Evolutionary conservation across 2,888 invertebrate species (phyloP).

Genomic region (Arge pagana): DNA sequence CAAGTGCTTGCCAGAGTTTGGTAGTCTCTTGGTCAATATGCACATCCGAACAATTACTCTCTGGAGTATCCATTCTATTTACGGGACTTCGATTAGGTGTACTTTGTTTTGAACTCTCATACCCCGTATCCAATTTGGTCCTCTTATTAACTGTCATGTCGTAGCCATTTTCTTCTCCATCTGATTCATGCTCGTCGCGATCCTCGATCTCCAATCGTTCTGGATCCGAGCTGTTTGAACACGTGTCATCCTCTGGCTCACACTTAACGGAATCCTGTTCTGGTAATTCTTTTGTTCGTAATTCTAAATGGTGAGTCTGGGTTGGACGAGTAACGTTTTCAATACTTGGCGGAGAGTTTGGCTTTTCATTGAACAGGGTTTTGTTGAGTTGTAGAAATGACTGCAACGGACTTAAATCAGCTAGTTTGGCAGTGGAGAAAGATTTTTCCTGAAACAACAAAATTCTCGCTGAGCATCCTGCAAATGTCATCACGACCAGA

Average conservation of each 20-base stretch:
- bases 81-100: conserved; percentile 51
- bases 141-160: conserved; percentile 51
- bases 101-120: conserved; percentile 44
- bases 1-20: conserved; percentile 51
- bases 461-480: no score
- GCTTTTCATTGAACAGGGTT: conserved; percentile 52
- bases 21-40: conserved; percentile 52
- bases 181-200: conserved; percentile 48
- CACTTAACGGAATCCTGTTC: conserved; percentile 52
- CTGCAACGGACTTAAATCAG: conserved; percentile 49
- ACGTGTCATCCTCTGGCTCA: conserved; percentile 66
- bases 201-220: conserved; percentile 74
- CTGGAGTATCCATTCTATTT: conserved; percentile 55
- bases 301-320: conserved; percentile 49
- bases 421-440: conserved; percentile 56
- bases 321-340: conserved; percentile 52
- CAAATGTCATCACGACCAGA: no score
- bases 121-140: conserved; percentile 42
- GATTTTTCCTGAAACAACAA: conserved; percentile 47
- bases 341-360: conserved; percentile 53
- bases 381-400: conserved; percentile 54
- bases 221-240: conserved; percentile 76
- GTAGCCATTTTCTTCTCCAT: conserved; percentile 50
- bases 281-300: conserved; percentile 39
- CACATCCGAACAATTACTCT: conserved; percentile 55